These are phyloP conservation scores for Cephus rjabovi DNA, from an alignment of 2,888 invertebrate species.

Conservation along the genomic window DNA sequence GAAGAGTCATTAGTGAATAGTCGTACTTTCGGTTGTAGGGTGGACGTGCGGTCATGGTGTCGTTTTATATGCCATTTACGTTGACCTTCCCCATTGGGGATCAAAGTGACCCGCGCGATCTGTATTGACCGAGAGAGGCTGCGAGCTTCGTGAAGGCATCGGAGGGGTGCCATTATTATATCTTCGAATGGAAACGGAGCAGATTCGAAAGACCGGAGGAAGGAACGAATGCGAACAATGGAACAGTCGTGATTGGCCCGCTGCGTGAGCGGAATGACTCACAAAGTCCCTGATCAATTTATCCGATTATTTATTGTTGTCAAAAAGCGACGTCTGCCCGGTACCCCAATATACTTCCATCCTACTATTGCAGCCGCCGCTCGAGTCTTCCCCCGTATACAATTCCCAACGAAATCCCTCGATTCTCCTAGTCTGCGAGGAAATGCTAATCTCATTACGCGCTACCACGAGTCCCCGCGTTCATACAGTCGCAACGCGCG, in stretches of 20 bases:
- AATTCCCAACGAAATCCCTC: constrained; percentile 17
- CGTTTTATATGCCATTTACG: neutral
- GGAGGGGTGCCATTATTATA: neutral
- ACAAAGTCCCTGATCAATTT: constrained; percentile 50
- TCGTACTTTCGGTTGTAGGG: neutral
- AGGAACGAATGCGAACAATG: constrained; percentile 4
- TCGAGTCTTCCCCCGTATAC: neutral
- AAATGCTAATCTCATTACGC: constrained; percentile 48
- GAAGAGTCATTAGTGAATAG: neutral
- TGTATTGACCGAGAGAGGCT: neutral
- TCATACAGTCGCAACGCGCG: constrained; percentile 7
- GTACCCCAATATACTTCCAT: neutral
- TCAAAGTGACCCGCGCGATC: neutral
- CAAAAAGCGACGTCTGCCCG: constrained; percentile 42
- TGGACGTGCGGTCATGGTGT: neutral
- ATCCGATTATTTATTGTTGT: constrained; percentile 62
- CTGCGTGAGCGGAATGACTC: constrained; percentile 44
- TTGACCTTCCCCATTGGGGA: neutral
- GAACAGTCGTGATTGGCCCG: constrained; percentile 38
- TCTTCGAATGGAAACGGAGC: neutral
- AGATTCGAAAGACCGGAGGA: neutral
- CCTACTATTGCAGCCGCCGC: neutral
- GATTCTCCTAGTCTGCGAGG: constrained; percentile 27
- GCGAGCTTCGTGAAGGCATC: neutral
- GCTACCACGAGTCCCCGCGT: neutral